A percentile compares a stretch with the other conserved stretches of the same genome.
Evolutionary conservation across 2,797 vertebrate species (phyloP).

Genomic region (Cirrhinus molitorella): DNA sequence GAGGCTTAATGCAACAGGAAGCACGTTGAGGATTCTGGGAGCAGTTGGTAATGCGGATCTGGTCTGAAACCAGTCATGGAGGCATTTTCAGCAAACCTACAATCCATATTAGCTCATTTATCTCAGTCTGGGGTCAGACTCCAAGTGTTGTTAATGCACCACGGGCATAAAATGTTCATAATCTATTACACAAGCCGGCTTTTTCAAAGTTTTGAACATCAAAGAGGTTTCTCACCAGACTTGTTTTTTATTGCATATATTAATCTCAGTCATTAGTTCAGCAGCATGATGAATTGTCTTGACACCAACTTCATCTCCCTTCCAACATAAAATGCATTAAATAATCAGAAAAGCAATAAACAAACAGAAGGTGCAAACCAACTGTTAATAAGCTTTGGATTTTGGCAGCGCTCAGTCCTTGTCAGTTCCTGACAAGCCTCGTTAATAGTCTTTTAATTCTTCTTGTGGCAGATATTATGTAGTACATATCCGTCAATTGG

Average conservation of each 20-base stretch:
- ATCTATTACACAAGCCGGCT: background rate
- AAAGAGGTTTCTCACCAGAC: background rate
- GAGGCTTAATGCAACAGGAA: constrained; percentile 51
- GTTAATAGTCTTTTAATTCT: constrained; percentile 33
- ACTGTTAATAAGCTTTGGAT: constrained; percentile 34
- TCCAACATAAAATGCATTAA: background rate
- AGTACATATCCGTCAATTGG: background rate
- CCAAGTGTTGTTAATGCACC: background rate
- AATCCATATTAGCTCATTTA: constrained; percentile 27
- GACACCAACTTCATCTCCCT: background rate
- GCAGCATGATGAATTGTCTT: background rate
- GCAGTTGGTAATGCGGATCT: constrained; percentile 9
- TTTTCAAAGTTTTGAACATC: background rate
- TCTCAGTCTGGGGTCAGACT: constrained; percentile 21
- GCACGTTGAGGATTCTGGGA: constrained; percentile 42
- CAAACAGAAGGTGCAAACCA: constrained; percentile 20
- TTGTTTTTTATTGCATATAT: background rate
- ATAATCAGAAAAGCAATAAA: constrained; percentile 21
- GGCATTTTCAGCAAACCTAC: constrained; percentile 26
- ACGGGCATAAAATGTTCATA: background rate
- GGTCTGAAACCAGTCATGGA: constrained; percentile 15
- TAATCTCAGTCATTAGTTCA: background rate
- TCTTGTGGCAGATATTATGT: background rate
- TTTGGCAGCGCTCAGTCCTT: constrained; percentile 4
- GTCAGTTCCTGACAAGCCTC: background rate